Evolutionary conservation across 2,888 invertebrate genomes (phyloP).

Genomic region (Agonum fuliginosum): DNA sequence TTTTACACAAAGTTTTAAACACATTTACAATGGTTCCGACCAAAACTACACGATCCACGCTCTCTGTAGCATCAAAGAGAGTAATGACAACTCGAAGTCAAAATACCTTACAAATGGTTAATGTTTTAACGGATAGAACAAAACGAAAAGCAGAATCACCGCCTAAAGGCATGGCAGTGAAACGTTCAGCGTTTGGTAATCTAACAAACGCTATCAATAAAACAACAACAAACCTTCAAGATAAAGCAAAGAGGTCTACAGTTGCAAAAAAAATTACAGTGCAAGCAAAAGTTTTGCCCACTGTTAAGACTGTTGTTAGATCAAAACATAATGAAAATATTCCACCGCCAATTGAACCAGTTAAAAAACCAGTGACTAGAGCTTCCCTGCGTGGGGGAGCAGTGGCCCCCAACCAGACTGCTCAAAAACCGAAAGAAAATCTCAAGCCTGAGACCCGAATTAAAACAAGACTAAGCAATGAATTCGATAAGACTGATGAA

Average conservation of each 20-base stretch:
- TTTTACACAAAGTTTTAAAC: not conserved
- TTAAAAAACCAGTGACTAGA: constrained; percentile 69
- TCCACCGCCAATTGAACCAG: constrained; percentile 67
- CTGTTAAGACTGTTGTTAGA: constrained; percentile 70
- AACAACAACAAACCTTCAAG: constrained; percentile 67
- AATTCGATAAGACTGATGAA: constrained; percentile 84
- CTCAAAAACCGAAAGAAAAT: constrained; percentile 69
- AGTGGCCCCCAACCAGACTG: constrained; percentile 68
- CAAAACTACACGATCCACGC: constrained; percentile 75
- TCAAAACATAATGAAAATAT: constrained; percentile 71
- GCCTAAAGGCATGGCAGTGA: constrained; percentile 82
- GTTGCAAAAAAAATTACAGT: constrained; percentile 60
- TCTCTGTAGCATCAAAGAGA: constrained; percentile 71
- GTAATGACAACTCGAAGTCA: constrained; percentile 80
- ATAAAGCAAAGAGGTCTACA: constrained; percentile 60
- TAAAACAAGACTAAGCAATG: constrained; percentile 79
- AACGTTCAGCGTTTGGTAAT: constrained; percentile 90
- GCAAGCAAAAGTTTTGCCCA: constrained; percentile 68
- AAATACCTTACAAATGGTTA: constrained; percentile 70
- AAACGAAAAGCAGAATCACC: constrained; percentile 88
- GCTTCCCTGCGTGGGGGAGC: constrained; percentile 66
- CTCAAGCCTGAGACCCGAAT: constrained; percentile 69
- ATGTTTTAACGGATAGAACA: constrained; percentile 70
- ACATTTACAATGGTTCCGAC: constrained; percentile 78
- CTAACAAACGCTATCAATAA: constrained; percentile 82